phyloP scores from a whole-genome alignment of 53 echinoderm and acorn worm species.

The Stichopus horrens region DNA sequence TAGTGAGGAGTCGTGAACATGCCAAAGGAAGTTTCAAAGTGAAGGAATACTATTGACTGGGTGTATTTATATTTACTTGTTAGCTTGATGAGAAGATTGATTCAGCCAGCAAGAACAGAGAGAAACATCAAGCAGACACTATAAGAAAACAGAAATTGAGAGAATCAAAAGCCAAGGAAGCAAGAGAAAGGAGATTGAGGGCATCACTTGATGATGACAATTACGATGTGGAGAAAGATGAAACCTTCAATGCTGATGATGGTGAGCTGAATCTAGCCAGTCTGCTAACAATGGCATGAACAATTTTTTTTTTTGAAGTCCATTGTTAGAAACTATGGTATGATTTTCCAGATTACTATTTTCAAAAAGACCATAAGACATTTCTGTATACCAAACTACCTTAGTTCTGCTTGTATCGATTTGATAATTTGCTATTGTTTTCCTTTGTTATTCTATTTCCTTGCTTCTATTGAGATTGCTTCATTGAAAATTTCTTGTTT shows the following conservation, averaged over 20 bases:
- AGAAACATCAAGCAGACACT: slow-evolving; percentile 68
- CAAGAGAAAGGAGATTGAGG: slow-evolving; percentile 65
- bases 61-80: not conserved
- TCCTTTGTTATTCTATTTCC: too few relatives aligned
- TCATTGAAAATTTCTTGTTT: too few relatives aligned
- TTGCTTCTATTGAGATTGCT: too few relatives aligned
- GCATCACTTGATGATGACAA: slow-evolving; percentile 58
- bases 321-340: not conserved
- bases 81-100: slow-evolving; percentile 82
- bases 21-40: too few relatives aligned
- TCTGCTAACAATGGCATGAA: not conserved
- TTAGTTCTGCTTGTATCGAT: too few relatives aligned
- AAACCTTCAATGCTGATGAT: slow-evolving; percentile 87
- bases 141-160: slow-evolving; percentile 77
- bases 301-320: too few relatives aligned
- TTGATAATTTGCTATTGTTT: too few relatives aligned
- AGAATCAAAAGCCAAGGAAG: slow-evolving; percentile 71
- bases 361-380: too few relatives aligned
- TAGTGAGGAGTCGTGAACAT: too few relatives aligned
- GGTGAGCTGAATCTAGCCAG: slow-evolving; percentile 56
- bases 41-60: too few relatives aligned
- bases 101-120: slow-evolving; percentile 79
- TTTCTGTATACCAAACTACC: too few relatives aligned
- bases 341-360: too few relatives aligned
- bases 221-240: slow-evolving; percentile 93